A percentile compares a stretch with the other conserved stretches of the same genome.
Conservation (phyloP, 1,140 invertebrate species). For the Calliphora vicina region DNA sequence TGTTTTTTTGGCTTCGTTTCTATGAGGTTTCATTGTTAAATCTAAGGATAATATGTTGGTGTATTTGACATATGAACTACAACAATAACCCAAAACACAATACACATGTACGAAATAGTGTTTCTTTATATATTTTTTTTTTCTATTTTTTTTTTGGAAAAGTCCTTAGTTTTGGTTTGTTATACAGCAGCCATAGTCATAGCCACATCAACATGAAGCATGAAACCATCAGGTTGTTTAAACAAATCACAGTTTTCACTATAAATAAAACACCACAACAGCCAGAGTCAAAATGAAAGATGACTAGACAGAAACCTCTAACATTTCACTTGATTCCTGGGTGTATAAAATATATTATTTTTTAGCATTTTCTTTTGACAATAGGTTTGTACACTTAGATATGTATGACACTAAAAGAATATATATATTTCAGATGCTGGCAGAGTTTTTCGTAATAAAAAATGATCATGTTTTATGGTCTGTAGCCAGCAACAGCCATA, state of each 20-base stretch:
- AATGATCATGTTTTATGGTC: background rate
- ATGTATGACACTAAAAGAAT: no score
- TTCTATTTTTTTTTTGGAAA: background rate
- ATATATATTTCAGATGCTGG: background rate
- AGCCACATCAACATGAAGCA: background rate
- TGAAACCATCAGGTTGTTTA: background rate
- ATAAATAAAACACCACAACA: background rate
- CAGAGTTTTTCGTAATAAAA: background rate
- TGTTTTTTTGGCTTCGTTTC: background rate
- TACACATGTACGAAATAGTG: background rate
- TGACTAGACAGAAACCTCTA: background rate
- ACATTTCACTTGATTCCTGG: background rate
- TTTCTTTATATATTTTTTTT: background rate
- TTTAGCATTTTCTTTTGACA: background rate
- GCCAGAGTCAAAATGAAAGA: background rate
- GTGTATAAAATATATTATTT: background rate
- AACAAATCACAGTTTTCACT: background rate
- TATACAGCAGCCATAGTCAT: background rate
- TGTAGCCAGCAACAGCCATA: background rate
- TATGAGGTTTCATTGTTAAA: conserved; percentile 26
- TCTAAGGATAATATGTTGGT: conserved; percentile 2
- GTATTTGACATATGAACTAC: conserved; percentile 29
- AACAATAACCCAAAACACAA: no score
- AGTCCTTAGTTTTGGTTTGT: background rate
- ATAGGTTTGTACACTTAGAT: background rate